Percentiles rank a stretch among this genome's conserved stretches.
Conservation (phyloP, 2,888 invertebrate species). For the Melitaea athalia region DNA sequence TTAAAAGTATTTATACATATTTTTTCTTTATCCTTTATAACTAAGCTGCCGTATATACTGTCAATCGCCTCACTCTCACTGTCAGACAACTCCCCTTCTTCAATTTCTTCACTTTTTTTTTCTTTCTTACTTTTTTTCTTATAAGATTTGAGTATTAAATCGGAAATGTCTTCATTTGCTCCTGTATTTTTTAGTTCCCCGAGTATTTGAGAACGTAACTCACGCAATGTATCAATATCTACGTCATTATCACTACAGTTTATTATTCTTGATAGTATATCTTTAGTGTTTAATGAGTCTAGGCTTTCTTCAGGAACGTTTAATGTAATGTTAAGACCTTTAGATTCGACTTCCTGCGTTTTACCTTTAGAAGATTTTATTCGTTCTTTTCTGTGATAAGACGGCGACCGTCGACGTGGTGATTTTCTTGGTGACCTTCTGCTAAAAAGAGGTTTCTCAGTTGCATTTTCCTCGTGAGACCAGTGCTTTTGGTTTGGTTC, state of each 20-base stretch:
- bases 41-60: slow-evolving; percentile 69
- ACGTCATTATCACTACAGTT: slow-evolving; percentile 72
- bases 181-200: slow-evolving; percentile 75
- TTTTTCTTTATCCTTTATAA: slow-evolving; percentile 55
- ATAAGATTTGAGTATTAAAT: slow-evolving; percentile 72
- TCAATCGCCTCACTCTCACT: slow-evolving; percentile 75
- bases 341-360: slow-evolving; percentile 46
- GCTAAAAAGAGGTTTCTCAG: slow-evolving; percentile 59
- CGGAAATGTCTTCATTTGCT: slow-evolving; percentile 71
- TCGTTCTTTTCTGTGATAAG: slow-evolving; percentile 61
- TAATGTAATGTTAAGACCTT: slow-evolving; percentile 71
- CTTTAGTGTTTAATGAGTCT: slow-evolving; percentile 66
- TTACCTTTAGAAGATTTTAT: slow-evolving; percentile 57
- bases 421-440: slow-evolving; percentile 54
- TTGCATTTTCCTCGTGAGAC: slow-evolving; percentile 40
- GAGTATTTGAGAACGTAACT: slow-evolving; percentile 72
- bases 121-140: slow-evolving; percentile 48
- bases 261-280: slow-evolving; percentile 72
- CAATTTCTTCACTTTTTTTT: slow-evolving; percentile 56
- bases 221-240: slow-evolving; percentile 75
- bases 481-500: slow-evolving; percentile 52
- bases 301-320: slow-evolving; percentile 73
- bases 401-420: slow-evolving; percentile 50
- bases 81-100: slow-evolving; percentile 76
- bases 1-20: slow-evolving; percentile 38